These are phyloP conservation scores for Macaria liturata DNA, from an alignment of 2,888 invertebrate species.

Conservation along the genomic window DNA sequence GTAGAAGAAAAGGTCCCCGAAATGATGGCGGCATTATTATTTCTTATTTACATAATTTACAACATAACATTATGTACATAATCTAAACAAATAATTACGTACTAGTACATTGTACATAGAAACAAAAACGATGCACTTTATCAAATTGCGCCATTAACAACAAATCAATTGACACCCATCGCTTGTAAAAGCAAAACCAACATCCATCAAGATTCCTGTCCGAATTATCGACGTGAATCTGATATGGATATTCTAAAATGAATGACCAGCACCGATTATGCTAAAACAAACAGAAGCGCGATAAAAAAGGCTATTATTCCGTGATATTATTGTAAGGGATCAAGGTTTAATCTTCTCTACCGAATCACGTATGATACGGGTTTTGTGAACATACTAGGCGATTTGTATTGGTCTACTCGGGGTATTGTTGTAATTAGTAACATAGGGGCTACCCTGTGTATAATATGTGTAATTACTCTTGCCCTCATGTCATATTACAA, in stretches of 20 bases:
- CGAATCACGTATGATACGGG: constrained; percentile 22
- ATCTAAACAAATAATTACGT: too few relatives aligned
- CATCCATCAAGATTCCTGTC: constrained; percentile 45
- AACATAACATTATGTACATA: too few relatives aligned
- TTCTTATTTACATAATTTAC: too few relatives aligned
- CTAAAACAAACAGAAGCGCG: constrained; percentile 56
- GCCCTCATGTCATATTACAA: too few relatives aligned
- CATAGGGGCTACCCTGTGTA: too few relatives aligned
- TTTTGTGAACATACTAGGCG: not conserved
- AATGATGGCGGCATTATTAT: too few relatives aligned
- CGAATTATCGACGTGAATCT: constrained; percentile 51
- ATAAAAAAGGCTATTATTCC: constrained; percentile 64
- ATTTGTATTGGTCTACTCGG: too few relatives aligned
- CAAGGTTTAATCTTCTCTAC: constrained; percentile 28
- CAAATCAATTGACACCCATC: constrained; percentile 13
- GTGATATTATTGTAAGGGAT: constrained; percentile 44
- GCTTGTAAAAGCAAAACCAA: constrained; percentile 30
- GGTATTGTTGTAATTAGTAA: too few relatives aligned
- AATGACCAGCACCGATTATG: constrained; percentile 62
- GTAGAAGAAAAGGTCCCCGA: too few relatives aligned
- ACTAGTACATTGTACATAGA: too few relatives aligned
- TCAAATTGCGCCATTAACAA: not conserved
- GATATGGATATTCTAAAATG: constrained; percentile 58
- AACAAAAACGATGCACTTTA: too few relatives aligned
- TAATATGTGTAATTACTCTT: too few relatives aligned